Evolutionary conservation across 1,140 invertebrate genomes (phyloP), one percentile per base, ranked within the genome.

Genomic region (Drosophila kepulauana): DNA sequence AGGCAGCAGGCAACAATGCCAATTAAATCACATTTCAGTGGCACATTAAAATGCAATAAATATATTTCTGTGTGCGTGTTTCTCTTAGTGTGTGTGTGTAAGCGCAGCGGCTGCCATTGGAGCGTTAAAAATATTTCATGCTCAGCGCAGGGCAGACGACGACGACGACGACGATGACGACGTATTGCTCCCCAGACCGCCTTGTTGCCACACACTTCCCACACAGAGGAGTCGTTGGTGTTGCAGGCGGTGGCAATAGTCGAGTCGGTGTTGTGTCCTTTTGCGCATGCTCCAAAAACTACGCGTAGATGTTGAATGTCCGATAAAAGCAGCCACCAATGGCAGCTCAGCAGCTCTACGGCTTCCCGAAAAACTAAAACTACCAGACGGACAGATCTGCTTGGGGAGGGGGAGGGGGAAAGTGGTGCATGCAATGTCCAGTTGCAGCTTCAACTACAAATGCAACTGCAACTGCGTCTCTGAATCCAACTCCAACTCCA

Each of bases 11-110:
- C 84, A 78, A 88, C 85, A 81, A 89, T 88, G 84, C 78, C 85
- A 88, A 84, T 88, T 84, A 88, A 88, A 89, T 88, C 62, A 71
- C 70, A 81, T 88, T 88, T 88, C 80, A 88, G 80, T 75, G 80
- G 74, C 85, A 80, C 81, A 88, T 84, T 87, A 84, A 88, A 87
- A 88, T 80, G 80, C 84, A 87, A 88, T 88, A 84, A 84, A 87
- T 88, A 80, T 80, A 75, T 75, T 5, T 28, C 11, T 41, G 2
- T 68, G 46, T 41, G 41, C 56, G 35, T 38, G 35, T 54, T 5
- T 69, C 5, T 54, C 3, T 35, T 11, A 30, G 10, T 20, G 35
- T 61, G 46, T 28, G 33, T 61, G 33, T 15, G 30, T 30, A 65
- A 52, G 20, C 45, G 54, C 25, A 20, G 58, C 35, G 61, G 49